phyloP scores from a whole-genome alignment of 2,888 invertebrate genomes.

The Morpho deidamia region DNA sequence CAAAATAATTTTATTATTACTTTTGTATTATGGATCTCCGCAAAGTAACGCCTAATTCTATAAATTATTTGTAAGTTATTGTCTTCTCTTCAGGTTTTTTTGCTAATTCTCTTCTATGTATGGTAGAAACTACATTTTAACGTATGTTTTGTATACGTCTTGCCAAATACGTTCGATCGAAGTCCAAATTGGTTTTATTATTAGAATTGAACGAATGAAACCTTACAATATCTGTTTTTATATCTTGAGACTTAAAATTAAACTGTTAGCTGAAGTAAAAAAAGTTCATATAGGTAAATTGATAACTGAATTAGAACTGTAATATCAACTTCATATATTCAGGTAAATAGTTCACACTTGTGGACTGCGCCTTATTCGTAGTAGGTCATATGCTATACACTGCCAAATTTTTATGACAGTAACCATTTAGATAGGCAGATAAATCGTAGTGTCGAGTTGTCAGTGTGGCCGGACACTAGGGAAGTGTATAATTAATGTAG shows the following conservation, averaged over 20 bases:
- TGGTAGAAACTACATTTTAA: too few species aligned
- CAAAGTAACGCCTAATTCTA: too few species aligned
- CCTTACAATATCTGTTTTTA: background rate
- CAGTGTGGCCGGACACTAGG: slow-evolving; percentile 53
- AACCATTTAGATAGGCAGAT: slow-evolving; percentile 12
- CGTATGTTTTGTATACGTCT: too few species aligned
- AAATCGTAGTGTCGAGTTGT: slow-evolving; percentile 44
- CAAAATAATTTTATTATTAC: too few species aligned
- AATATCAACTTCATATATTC: background rate
- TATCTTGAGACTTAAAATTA: background rate
- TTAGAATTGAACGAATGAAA: background rate
- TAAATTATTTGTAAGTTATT: too few species aligned
- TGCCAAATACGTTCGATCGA: too few species aligned
- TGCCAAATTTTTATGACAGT: slow-evolving; percentile 42
- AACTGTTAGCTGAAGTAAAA: too few species aligned
- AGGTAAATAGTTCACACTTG: background rate
- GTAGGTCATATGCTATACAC: slow-evolving; percentile 34
- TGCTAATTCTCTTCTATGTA: too few species aligned
- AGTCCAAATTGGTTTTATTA: background rate
- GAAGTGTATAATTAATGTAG: slow-evolving; percentile 63
- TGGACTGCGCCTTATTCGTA: slow-evolving; percentile 1
- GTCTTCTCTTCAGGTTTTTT: too few species aligned
- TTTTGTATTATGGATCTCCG: too few species aligned
- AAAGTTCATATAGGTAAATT: background rate
- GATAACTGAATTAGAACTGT: background rate